Evolutionary conservation across 2,113 vertebrate species (phyloP), one percentile per base, ranked within the genome.

Genomic region (Gadus macrocephalus): DNA sequence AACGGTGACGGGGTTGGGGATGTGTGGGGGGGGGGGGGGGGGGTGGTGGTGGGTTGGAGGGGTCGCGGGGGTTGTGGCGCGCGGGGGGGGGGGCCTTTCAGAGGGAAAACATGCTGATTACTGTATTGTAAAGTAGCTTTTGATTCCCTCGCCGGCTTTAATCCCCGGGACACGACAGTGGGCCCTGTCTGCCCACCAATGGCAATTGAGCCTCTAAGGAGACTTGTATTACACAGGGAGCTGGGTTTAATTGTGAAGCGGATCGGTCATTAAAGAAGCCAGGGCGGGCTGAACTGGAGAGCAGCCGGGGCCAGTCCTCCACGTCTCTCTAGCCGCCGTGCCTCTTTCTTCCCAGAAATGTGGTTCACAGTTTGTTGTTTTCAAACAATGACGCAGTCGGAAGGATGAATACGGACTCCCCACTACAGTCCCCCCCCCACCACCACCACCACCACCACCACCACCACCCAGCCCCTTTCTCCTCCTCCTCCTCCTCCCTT

Each of bases 71-170:
- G 38, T 20, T 12, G 42, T 11, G 11, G 42, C 7, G 42, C 42
- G 6, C 20, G 38, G 38, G 1, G 6, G 89, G 76, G 78, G 42
- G 83, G 86, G 83, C 92, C 91, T 91, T 89, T 93, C 93, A 87
- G 59, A 89, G 89, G 80, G 90, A 93, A 94, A 95, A 93, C 93
- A 93, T 78, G 90, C 92, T 87, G 93, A 92, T 93, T 93, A 92
- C 92, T 89, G 90, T 93, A 92, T 94, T 94, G 93, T 95, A 85
- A 86, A 92, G 92, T 83, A 85, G 84, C 93, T 95, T 94, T 91
- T 94, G 87, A 94, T 93, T 93, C 90, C 89, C 89, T 88, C 91
- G 90, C 84, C 75, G 69, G 82, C 89, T 89, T 91, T 91, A 93
- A 92, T 91, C 89, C 91, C 79, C 20, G 0, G 86, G 75, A 89